Evolutionary conservation across 2,797 vertebrate species (phyloP).

Genomic region (Lepus townsendii): DNA sequence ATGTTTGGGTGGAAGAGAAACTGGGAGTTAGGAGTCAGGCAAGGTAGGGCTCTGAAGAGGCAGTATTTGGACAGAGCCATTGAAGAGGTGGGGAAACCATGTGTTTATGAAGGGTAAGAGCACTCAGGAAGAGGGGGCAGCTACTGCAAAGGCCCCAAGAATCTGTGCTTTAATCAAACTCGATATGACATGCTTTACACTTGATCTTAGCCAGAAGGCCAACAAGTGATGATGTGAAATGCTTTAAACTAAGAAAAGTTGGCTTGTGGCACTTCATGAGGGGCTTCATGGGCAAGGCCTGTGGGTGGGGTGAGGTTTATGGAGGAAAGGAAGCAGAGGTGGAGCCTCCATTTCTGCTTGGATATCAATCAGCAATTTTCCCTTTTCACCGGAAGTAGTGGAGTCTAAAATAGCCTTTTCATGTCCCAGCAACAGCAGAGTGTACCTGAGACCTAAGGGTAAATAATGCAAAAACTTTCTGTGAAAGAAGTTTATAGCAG

Average conservation of each 20-base stretch:
- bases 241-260: neutral
- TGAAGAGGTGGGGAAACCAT: neutral
- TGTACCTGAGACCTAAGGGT: neutral
- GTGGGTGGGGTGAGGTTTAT: neutral
- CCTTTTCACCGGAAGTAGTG: neutral
- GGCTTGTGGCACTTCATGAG: neutral
- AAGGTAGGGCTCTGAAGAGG: neutral
- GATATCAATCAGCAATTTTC: neutral
- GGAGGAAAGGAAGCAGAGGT: neutral
- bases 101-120: neutral
- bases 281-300: neutral
- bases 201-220: too few species aligned
- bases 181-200: neutral
- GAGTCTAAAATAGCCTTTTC: constrained; percentile 2
- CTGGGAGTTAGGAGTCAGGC: neutral
- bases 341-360: neutral
- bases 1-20: neutral
- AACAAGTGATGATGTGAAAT: neutral
- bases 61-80: neutral
- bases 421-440: neutral
- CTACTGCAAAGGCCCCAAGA: neutral
- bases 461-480: neutral
- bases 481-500: neutral
- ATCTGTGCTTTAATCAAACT: neutral
- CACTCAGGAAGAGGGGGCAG: neutral